Percentiles rank a stretch among this genome's conserved stretches.
Conservation (phyloP, 2,113 vertebrate genomes). For the Sinocyclocheilus maitianheensis region DNA sequence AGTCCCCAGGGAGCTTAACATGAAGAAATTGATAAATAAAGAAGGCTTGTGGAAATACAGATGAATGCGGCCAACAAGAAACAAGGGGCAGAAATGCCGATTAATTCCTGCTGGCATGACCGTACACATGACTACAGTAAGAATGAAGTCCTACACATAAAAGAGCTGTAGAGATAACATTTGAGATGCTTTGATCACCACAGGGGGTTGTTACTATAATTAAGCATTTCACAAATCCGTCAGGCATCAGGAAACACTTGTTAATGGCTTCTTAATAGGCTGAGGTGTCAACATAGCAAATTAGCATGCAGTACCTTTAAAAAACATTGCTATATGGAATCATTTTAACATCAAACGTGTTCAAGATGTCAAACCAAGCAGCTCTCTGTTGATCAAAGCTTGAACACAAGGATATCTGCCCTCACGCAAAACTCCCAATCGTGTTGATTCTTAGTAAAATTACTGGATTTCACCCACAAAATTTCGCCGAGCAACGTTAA, state of each 20-base stretch:
- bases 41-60: constrained; percentile 67
- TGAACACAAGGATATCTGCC: not conserved
- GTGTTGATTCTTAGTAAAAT: no score
- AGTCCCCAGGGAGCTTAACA: constrained; percentile 72
- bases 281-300: not conserved
- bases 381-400: not conserved
- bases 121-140: constrained; percentile 42
- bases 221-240: not conserved
- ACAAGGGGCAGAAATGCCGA: constrained; percentile 39
- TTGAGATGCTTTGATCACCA: not conserved
- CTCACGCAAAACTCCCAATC: no score
- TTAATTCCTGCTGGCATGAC: constrained; percentile 55
- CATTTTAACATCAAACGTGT: not conserved
- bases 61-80: constrained; percentile 61
- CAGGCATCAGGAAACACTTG: constrained; percentile 14
- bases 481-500: no score
- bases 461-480: no score
- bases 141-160: constrained; percentile 4
- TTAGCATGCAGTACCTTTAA: not conserved
- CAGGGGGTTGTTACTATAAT: not conserved
- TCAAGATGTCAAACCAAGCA: no score
- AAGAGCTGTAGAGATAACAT: constrained; percentile 42
- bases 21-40: constrained; percentile 78
- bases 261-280: not conserved
- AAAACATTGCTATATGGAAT: not conserved